Base-by-base conservation (phyloP, 2,113 vertebrate species). In the Piprites chloris region DNA sequence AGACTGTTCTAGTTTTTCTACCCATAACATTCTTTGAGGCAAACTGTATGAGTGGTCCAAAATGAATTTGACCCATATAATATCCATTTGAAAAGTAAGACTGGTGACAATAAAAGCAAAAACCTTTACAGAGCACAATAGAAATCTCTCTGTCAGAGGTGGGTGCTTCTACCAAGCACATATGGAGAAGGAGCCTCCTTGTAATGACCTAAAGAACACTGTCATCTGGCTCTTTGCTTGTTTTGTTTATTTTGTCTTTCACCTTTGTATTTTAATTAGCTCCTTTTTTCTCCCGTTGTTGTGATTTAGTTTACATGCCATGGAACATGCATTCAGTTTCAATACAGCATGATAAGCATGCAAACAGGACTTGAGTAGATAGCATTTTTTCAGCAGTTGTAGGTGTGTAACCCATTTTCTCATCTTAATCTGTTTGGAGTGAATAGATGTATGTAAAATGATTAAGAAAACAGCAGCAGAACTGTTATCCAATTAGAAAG, bases 211-310 rank as follows among this genome's bases (percentile, higher is more conserved):
- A 19, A 84, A 88, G 69, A 62, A n/a, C 3, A 9, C 71, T 90
- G 55, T 90, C 58, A 89, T 78, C 81, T 92, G 66, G 32, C 66
- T 91, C 82, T 58, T 71, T 91, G 66, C 82, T 84, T 81, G 12
- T 89, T 90, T 61, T 68, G 46, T 82, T 97, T 94, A 71, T 91
- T 95, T 91, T 80, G 32, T 81, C 52, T 71, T 89, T 86, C 73
- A 93, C 46, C 67, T 88, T 89, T 94, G 55, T 90, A 47, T 93
- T 95, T 92, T 96, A 96, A 93, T 96, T 96, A 94, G 85, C 61
- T 95, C 9, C 5, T 61, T 55, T 92, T 89, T 88, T 66, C n/a
- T 95, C 53, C 55, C 50, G 33, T 50, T 84, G n/a, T 85, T 91
- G 76, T 88, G 80, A 83, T 92, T 87, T 91, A 78, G 75, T 77